phyloP scores from a whole-genome alignment of 2,888 invertebrate genomes.

The Temnothorax unifasciatus region DNA sequence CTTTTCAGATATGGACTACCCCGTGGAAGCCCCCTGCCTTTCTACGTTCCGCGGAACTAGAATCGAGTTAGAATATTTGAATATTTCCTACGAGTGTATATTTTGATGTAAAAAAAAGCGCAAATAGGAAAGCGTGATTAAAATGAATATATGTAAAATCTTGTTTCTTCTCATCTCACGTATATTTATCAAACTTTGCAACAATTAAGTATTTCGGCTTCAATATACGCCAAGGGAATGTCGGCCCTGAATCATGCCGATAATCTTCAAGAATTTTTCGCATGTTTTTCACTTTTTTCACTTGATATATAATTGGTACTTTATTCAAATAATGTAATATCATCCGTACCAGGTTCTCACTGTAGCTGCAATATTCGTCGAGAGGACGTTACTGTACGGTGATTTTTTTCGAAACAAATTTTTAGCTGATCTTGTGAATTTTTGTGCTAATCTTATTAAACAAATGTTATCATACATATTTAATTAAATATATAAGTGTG shows the following conservation, averaged over 20 bases:
- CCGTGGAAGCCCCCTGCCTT: too few species aligned
- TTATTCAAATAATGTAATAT: not conserved
- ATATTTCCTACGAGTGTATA: too few species aligned
- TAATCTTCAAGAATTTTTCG: not conserved
- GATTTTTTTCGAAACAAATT: not conserved
- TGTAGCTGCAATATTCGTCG: too few species aligned
- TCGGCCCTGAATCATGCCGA: not conserved
- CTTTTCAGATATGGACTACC: too few species aligned
- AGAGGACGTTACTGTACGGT: slow-evolving; percentile 22
- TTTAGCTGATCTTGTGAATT: not conserved
- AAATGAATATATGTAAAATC: not conserved
- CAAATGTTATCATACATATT: not conserved
- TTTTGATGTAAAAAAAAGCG: not conserved
- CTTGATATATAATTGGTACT: not conserved
- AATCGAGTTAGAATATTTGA: too few species aligned
- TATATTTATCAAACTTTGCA: not conserved
- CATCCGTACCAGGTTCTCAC: not conserved
- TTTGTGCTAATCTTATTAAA: not conserved
- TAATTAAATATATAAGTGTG: not conserved
- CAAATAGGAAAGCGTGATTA: not conserved
- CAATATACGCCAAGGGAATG: too few species aligned
- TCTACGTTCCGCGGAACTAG: too few species aligned
- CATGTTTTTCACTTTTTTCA: too few species aligned
- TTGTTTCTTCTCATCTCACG: not conserved
- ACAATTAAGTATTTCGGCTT: not conserved